Evolutionary conservation across 2,888 invertebrate genomes (phyloP), one percentile per base, ranked within the genome.

Genomic region (Chymomyza caudatula): DNA sequence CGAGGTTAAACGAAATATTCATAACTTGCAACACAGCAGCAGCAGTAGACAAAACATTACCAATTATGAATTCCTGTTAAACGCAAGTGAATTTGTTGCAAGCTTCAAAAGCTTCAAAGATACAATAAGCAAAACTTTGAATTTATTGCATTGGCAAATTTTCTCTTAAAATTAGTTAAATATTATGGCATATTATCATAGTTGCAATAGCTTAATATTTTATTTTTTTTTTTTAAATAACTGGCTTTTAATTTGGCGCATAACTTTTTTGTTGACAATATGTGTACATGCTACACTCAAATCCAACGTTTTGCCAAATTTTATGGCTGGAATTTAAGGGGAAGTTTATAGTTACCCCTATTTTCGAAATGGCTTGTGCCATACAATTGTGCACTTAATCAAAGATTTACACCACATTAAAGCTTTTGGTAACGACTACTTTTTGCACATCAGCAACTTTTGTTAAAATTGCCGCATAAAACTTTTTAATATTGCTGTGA

Each of bases 301-400:
- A n/a, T 61, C 15, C 37, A 62, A 53, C 19, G 19, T 53, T 47
- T 49, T 54, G 29, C 53, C 13, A 64, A 19, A 60, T 13, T 59
- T 53, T 57, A 52, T 51, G 42, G 51, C 25, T 11, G 25, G 52
- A 43, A 56, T 11, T 6, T 20, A 47, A 11, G 19, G 53, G 25
- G 29, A 8, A 13, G 1, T 8, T 61, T 61, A 51, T 61, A 19
- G 60, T 20, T 55, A 51, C 55, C n/a, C 61, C 55, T 19, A 25
- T 44, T 8, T 64, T 51, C 60, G 54, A 64, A 64, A 19, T 47
- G 3, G 13, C 2, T 47, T 47, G 15, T 47, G 47, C 47, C 8
- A 47, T 47, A 47, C 13, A 47, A 15, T 15, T 15, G 13, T 15
- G 15, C 17, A 37, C 20, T 6, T 11, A 51, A 65, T 55, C 56